These are phyloP conservation scores for Chorisops tibialis DNA, from an alignment of 2,888 invertebrate species.

Conservation along the genomic window DNA sequence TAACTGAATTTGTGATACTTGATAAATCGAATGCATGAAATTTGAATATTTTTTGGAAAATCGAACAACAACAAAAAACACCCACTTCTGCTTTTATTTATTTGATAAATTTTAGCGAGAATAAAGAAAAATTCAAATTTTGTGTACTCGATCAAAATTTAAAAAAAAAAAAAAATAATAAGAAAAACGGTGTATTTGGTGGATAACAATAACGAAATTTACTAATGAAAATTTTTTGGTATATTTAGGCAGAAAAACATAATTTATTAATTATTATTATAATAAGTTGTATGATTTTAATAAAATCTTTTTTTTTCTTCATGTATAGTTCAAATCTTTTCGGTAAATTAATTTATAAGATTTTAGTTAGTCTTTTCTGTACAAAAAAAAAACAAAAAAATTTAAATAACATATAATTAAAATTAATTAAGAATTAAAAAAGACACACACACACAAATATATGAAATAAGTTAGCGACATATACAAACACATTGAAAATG, in stretches of 20 bases:
- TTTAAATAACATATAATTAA: not conserved
- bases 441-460: too few species aligned
- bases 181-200: conserved; percentile 1
- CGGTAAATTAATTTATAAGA: conserved; percentile 16
- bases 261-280: conserved; percentile 10
- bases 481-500: not conserved
- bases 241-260: conserved; percentile 27
- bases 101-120: not conserved
- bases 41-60: not conserved
- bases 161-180: conserved; percentile 4
- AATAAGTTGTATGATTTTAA: conserved; percentile 10
- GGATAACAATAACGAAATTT: conserved; percentile 19
- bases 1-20: conserved; percentile 53
- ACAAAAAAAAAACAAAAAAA: conserved; percentile 5
- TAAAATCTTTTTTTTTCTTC: conserved; percentile 9
- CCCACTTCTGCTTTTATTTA: not conserved
- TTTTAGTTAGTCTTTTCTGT: conserved; percentile 15
- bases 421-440: conserved; percentile 4
- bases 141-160: conserved; percentile 27
- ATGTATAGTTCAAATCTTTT: conserved; percentile 21
- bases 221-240: conserved; percentile 24
- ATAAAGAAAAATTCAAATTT: not conserved
- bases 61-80: too few species aligned
- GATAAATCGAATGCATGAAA: conserved; percentile 4
- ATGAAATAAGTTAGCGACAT: not conserved